These are phyloP conservation scores for Mus spicilegus DNA, from an alignment of 2,113 vertebrate genomes.

Conservation along the genomic window DNA sequence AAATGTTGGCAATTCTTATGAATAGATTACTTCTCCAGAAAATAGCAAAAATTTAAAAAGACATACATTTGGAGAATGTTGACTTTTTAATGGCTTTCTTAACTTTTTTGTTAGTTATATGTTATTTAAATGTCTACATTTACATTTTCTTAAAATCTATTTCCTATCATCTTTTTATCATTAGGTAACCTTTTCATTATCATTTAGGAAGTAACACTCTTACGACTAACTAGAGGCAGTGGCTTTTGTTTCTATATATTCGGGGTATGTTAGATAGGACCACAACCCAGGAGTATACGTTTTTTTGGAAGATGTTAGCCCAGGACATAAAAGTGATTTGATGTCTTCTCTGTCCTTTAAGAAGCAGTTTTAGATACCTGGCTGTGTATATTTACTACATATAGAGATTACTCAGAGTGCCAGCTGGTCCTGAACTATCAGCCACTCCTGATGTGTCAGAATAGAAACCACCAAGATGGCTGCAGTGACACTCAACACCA, in stretches of 20 bases:
- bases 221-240: neutral
- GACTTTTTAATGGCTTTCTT: neutral
- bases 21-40: slow-evolving; percentile 9
- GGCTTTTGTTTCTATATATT: neutral
- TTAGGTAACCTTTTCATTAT: slow-evolving; percentile 16
- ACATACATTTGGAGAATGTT: neutral
- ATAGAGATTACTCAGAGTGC: neutral
- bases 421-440: neutral
- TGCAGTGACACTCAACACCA: neutral
- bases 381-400: neutral
- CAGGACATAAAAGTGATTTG: neutral
- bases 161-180: neutral
- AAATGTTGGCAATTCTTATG: slow-evolving; percentile 20
- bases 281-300: too few species aligned
- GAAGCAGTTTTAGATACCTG: neutral
- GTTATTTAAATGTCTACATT: slow-evolving; percentile 1
- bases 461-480: neutral
- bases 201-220: slow-evolving; percentile 34
- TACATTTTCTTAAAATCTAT: neutral
- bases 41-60: slow-evolving; percentile 28
- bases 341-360: neutral
- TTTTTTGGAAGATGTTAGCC: neutral
- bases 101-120: slow-evolving; percentile 1
- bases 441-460: neutral
- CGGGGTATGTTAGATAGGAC: neutral